Percentiles rank a stretch among this genome's conserved stretches.
phyloP scores from a whole-genome alignment of 2,888 invertebrate species.

The Cryptocephalus primarius region DNA sequence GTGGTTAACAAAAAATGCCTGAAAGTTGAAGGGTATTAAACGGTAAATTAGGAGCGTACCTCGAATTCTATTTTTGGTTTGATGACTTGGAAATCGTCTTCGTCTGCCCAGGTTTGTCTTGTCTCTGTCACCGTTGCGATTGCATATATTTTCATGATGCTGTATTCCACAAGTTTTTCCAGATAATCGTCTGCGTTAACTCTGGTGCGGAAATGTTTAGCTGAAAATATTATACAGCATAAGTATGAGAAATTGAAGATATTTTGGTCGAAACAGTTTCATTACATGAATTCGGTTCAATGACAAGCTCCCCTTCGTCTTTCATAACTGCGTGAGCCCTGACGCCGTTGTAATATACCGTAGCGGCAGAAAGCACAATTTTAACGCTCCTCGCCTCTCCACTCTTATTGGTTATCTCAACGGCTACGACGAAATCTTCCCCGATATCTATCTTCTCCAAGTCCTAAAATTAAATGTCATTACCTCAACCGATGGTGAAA shows the following conservation, averaged over 20 bases:
- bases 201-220: too few relatives aligned
- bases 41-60: conserved; percentile 35
- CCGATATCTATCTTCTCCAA: conserved; percentile 61
- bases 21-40: neutral
- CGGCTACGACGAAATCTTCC: conserved; percentile 53
- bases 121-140: conserved; percentile 73
- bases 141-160: conserved; percentile 67
- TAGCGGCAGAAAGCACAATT: conserved; percentile 54
- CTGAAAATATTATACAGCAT: too few relatives aligned
- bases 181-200: conserved; percentile 61
- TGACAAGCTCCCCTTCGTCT: conserved; percentile 51
- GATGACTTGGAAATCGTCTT: conserved; percentile 70
- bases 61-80: conserved; percentile 60
- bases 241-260: too few relatives aligned
- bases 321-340: conserved; percentile 59
- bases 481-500: neutral
- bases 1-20: too few relatives aligned
- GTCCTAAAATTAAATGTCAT: conserved; percentile 42
- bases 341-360: conserved; percentile 69
- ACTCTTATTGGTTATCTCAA: conserved; percentile 54
- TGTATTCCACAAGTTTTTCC: conserved; percentile 69
- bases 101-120: conserved; percentile 70
- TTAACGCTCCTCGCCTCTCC: conserved; percentile 47
- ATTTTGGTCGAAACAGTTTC: too few relatives aligned
- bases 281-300: conserved; percentile 51